A percentile compares a stretch with the other conserved stretches of the same genome.
phyloP scores from a whole-genome alignment of 2,113 vertebrate genomes.

The Oxyruncus cristatus region DNA sequence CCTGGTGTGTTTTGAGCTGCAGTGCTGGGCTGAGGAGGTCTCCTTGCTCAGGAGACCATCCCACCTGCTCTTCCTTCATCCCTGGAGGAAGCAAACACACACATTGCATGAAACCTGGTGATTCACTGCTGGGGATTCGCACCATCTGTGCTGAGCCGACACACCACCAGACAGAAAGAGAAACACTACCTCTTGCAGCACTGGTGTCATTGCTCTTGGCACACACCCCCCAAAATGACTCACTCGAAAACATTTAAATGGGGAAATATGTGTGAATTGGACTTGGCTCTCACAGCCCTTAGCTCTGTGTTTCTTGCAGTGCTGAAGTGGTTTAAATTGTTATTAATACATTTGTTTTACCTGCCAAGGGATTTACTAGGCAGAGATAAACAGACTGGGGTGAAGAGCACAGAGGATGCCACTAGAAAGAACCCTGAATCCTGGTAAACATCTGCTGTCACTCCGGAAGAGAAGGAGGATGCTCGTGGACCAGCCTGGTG shows the following conservation, averaged over 20 bases:
- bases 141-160: neutral
- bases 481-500: neutral
- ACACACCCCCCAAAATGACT: neutral
- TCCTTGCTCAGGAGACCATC: neutral
- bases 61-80: neutral
- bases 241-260: neutral
- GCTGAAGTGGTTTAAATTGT: neutral
- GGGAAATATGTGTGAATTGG: neutral
- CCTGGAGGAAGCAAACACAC: neutral
- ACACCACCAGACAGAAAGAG: neutral
- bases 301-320: neutral
- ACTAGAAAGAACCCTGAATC: neutral
- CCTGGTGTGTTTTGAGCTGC: neutral
- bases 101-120: fast-evolving
- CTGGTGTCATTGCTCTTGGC: fast-evolving
- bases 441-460: neutral
- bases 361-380: neutral
- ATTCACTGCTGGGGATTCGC: neutral
- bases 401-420: neutral
- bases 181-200: neutral
- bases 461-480: neutral
- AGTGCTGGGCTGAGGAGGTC: neutral
- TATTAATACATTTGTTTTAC: neutral
- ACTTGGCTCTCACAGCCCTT: neutral
- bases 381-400: neutral